phyloP scores from a whole-genome alignment of 2,797 vertebrate genomes.

The Karalla daura region DNA sequence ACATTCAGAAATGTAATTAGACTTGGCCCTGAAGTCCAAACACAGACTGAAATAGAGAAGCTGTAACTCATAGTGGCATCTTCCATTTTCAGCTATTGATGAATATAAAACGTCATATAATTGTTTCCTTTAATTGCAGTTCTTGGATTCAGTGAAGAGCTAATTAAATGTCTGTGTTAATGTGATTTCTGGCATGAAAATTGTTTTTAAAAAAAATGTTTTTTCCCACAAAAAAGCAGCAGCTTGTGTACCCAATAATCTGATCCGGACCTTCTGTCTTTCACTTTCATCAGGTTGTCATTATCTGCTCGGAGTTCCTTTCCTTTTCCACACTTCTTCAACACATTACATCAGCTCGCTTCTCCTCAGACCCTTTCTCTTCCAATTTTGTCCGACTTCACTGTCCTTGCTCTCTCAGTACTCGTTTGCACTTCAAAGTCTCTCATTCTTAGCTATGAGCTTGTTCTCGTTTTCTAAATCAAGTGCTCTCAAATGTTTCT shows the following conservation, averaged over 20 bases:
- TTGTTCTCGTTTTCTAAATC: conserved; percentile 51
- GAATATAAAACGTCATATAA: neutral
- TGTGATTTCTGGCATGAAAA: neutral
- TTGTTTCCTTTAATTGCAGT: neutral
- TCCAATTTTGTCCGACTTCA: conserved; percentile 28
- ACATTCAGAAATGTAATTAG: neutral
- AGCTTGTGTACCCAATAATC: neutral
- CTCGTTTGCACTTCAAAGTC: conserved; percentile 60
- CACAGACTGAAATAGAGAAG: neutral
- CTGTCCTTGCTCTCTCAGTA: conserved; percentile 13
- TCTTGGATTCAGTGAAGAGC: neutral
- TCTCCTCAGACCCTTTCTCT: conserved; percentile 1
- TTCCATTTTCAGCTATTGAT: neutral
- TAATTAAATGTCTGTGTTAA: neutral
- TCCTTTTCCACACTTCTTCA: conserved; percentile 7
- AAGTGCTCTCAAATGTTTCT: conserved; percentile 43
- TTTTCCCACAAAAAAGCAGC: neutral
- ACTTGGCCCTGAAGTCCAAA: neutral
- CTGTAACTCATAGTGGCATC: neutral
- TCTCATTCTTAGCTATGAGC: conserved; percentile 19
- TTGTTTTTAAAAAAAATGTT: neutral
- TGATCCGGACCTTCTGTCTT: conserved; percentile 20
- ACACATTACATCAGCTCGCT: conserved; percentile 39
- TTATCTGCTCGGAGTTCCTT: conserved; percentile 26
- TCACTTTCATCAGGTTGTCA: conserved; percentile 42